Evolutionary conservation across 2,888 invertebrate species (phyloP).

Genomic region (Nesidiocoris tenuis): DNA sequence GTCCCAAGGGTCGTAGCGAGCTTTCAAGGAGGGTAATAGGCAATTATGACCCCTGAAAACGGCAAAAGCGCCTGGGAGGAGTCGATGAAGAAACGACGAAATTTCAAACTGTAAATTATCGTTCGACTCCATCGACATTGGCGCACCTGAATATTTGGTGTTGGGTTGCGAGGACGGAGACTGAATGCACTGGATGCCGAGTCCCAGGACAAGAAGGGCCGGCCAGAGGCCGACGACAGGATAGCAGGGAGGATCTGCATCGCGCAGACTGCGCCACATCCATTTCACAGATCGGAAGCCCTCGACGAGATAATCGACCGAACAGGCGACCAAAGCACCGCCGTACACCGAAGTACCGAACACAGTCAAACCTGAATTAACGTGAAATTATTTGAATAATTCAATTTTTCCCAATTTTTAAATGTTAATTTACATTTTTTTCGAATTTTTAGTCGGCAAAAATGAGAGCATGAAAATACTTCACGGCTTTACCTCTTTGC

Average conservation of each 20-base stretch:
- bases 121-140: too few species aligned
- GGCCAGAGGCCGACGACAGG: conserved; percentile 73
- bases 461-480: too few species aligned
- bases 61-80: too few species aligned
- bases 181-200: conserved; percentile 63
- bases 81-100: too few species aligned
- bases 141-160: conserved; percentile 34
- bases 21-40: too few species aligned
- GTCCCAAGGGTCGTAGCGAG: too few species aligned
- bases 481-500: conserved; percentile 65
- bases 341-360: conserved; percentile 75
- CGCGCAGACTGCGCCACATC: conserved; percentile 54
- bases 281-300: conserved; percentile 68
- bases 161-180: conserved; percentile 59
- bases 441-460: too few species aligned
- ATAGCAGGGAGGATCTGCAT: conserved; percentile 61
- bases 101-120: too few species aligned
- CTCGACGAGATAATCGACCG: conserved; percentile 75
- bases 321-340: conserved; percentile 68
- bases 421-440: too few species aligned
- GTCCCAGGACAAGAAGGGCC: conserved; percentile 65
- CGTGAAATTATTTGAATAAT: too few species aligned
- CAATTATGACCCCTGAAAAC: too few species aligned
- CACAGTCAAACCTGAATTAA: conserved; percentile 67
- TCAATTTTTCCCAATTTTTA: too few species aligned